These are phyloP conservation scores for Acrocyrtus sp. DNA, from an alignment of 2,888 invertebrate genomes.

Conservation along the genomic window DNA sequence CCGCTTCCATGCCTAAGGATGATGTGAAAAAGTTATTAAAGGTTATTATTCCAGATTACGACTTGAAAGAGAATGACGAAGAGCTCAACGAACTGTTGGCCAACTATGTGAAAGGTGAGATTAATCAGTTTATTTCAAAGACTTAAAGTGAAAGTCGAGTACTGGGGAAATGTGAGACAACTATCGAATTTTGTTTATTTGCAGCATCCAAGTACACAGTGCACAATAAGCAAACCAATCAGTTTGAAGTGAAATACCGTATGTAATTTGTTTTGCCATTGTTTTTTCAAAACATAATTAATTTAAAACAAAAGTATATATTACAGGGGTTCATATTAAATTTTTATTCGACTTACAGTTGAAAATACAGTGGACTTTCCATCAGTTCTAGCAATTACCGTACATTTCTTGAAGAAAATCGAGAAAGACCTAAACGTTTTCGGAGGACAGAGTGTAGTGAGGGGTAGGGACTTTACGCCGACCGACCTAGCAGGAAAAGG, in stretches of 20 bases:
- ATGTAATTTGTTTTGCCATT: conserved; percentile 14
- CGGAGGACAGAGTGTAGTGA: conserved; percentile 49
- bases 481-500: no score
- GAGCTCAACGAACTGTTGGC: conserved; percentile 50
- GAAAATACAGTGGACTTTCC: conserved; percentile 58
- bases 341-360: conserved; percentile 43
- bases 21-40: conserved; percentile 51
- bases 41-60: conserved; percentile 42
- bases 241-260: conserved; percentile 59
- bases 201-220: conserved; percentile 57
- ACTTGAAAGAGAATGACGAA: conserved; percentile 10
- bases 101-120: conserved; percentile 54
- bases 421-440: conserved; percentile 55
- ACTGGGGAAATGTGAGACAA: no score
- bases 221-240: conserved; percentile 56
- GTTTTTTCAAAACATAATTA: neutral
- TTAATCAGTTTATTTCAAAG: neutral
- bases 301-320: neutral
- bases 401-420: conserved; percentile 58
- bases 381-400: conserved; percentile 52
- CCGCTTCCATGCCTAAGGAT: conserved; percentile 49
- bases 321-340: neutral
- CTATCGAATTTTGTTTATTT: no score
- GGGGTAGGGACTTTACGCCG: conserved; percentile 54
- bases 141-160: neutral